Evolutionary conservation across 2,113 vertebrate species (phyloP), one percentile per base, ranked within the genome.

Genomic region (Galbula dea): DNA sequence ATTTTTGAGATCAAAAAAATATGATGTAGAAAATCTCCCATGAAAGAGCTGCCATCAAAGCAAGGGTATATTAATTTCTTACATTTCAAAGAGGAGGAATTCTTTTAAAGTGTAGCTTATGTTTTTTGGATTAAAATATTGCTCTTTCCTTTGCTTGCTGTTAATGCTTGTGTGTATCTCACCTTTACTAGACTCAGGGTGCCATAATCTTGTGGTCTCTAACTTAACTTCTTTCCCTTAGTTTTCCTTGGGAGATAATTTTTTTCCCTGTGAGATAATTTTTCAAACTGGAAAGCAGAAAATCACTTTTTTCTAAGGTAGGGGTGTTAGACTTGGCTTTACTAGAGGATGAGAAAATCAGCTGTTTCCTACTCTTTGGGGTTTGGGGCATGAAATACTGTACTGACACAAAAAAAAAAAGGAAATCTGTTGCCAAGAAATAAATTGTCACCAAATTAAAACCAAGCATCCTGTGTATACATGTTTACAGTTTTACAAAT

Each of bases 341-440:
- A n/a, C 7, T 34, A 26, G 9, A 37, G 17, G 19, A 55, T 15
- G 8, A 55, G 27, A 78, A 58, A 75, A 11, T 24, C 34, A 78
- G 2, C 2, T 4, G 0, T 39, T 86, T 41, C 17, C 9, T 20
- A 11, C 6, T 57, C 15, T 68, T 41, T 22, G 41, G 15, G 1
- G 10, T 86, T 86, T 86, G 22, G n/a, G 71, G 17, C 8, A 74
- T 29, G 6, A 71, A 71, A 63, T 54, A 49, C 10, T 30, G 15
- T 39, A 19, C 21, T 65, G 16, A 52, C 52, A 18, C 3, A 75
- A 43, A 52, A 63, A n/a, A 7, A 49, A 43, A 58, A 39, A 9
- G 2, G 2, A 23, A 67, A 45, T 30, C 4, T 67, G 6, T 74
- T 59, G n/a, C 39, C 63, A 59, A 74, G 30, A 62, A 80, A 54